A percentile compares a stretch with the other conserved stretches of the same genome.
phyloP scores from a whole-genome alignment of 2,113 vertebrate species.

The Brachypteracias leptosomus region DNA sequence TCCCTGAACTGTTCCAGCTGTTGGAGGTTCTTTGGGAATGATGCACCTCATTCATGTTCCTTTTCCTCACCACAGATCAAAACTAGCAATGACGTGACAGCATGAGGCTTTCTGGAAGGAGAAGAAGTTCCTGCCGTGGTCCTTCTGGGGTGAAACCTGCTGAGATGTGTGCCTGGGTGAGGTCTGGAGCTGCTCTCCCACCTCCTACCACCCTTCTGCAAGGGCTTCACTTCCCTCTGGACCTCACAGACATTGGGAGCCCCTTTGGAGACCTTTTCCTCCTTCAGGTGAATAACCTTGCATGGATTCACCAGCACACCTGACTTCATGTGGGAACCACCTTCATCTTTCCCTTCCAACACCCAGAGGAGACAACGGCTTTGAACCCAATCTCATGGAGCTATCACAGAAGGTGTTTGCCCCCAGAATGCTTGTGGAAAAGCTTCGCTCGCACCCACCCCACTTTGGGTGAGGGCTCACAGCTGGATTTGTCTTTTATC shows the following conservation, averaged over 20 bases:
- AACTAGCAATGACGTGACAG: accelerated
- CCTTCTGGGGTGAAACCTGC: accelerated
- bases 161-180: accelerated
- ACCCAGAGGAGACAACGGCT: neutral
- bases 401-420: neutral
- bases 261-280: neutral
- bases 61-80: neutral
- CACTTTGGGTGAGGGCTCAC: neutral
- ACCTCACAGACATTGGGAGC: accelerated
- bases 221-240: neutral
- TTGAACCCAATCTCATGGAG: neutral
- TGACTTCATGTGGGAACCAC: neutral
- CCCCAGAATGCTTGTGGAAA: neutral
- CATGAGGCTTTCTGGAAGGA: neutral
- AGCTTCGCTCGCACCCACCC: neutral
- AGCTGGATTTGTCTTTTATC: neutral
- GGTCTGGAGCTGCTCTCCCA: neutral
- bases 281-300: neutral
- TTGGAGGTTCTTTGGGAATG: neutral
- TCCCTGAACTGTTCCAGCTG: constrained; percentile 32
- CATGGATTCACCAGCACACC: neutral
- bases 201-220: neutral
- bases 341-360: neutral
- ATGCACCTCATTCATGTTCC: neutral
- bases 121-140: neutral